Evolutionary conservation across 2,113 vertebrate genomes (phyloP), one percentile per base, ranked within the genome.

Genomic region (Pongo abelii): DNA sequence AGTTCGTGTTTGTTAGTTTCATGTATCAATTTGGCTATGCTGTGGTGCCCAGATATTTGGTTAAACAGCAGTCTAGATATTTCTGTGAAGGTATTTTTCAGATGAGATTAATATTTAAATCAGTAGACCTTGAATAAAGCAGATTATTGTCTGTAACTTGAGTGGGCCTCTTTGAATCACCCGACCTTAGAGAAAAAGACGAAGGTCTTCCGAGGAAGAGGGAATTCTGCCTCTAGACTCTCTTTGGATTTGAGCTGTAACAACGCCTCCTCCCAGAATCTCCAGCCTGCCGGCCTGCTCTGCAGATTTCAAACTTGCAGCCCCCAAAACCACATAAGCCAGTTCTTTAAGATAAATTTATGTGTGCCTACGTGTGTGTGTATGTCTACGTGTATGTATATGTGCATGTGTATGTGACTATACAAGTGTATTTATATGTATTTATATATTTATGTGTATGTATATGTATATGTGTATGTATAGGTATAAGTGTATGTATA

Each of bases 211-310:
- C 5, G 38, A 27, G 38, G 3, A 77, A 12, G 69, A 48, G 1
- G 18, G 11, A 40, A 25, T 18, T 85, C 32, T 86, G 5, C 46
- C 35, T 35, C 4, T 30, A 57, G n/a, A 10, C 18, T 32, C 8
- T 6, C 8, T 40, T 32, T 16, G 14, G 64, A 27, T 52, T n/a
- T 12, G 20, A 72, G 35, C 8, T 9, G 12, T 6, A 14, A 1
- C 14, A 14, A 9, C 4, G 7, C 3, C 11, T 32, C 23, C 18
- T 13, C 17, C n/a, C 35, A 10, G 12, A 0, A 22, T 46, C 69
- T n/a, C 32, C 18, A 38, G 20, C 6, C 2, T 25, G 4, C 55
- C 9, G 9, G 8, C 9, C 4, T 8, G 43, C 17, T 67, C 30
- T 13, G 1, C 8, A 38, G 10, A 11, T 48, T 35, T 20, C 55